Evolutionary conservation across 2,797 vertebrate species (phyloP), one percentile per base, ranked within the genome.

Genomic region (Sebastes trivittatus): DNA sequence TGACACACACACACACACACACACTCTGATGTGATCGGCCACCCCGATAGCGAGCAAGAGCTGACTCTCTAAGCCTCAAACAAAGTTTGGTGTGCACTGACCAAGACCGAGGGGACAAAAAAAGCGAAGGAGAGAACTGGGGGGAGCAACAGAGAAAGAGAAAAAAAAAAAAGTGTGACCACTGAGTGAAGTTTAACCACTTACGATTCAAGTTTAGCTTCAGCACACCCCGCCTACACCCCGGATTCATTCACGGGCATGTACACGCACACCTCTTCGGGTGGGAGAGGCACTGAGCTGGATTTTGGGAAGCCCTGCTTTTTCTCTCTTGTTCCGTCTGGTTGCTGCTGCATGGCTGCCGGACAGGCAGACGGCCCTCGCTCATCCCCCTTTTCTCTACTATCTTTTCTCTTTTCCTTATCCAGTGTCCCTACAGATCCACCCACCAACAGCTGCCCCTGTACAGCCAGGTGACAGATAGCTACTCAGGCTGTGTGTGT

Each of bases 41-140:
- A 90, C 90, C 91, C 90, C 67, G 85, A 91, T 88, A 93, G 88
- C 61, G 46, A 88, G 65, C 78, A 85, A 82, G 83, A 88, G 76
- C 84, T 70, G 81, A 88, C 90, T 91, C 88, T 87, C 87, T 94
- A 94, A 95, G 93, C 95, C 92, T 94, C 88, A 93, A 94, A 95
- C 92, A 95, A 96, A 96, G 94, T 95, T 95, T 93, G 89, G 85
- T 92, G 93, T 92, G 95, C 93, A 94, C 83, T 88, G 91, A 94
- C 93, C 89, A 95, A 88, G 83, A 93, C 91, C 61, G 62, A 78
- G 70, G 78, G 90, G 81, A 86, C 77, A 80, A 87, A 88, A 92
- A 88, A 78, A 68, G 42, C 16, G 1, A 84, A 82, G 29, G 29
- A 63, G 64, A 77, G 77, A 82, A 81, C 62, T 69, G 83, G 87